phyloP scores from a whole-genome alignment of 2,113 vertebrate species.

The Platichthys flesus region DNA sequence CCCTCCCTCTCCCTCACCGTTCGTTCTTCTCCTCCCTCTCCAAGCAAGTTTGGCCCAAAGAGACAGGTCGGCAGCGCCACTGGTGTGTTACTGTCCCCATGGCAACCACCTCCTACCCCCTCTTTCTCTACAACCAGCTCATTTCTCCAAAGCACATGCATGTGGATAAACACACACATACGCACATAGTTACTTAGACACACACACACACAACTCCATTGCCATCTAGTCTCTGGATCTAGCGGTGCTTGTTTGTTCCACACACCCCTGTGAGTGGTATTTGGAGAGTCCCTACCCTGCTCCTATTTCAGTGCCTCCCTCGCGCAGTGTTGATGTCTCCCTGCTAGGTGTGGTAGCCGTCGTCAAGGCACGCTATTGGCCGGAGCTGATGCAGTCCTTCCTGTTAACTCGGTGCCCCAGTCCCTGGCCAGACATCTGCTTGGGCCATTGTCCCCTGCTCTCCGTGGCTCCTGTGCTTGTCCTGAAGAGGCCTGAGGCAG shows the following conservation, averaged over 20 bases:
- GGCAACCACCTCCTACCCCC: constrained; percentile 79
- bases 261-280: constrained; percentile 72
- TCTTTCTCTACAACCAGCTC: constrained; percentile 55
- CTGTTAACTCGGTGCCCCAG: constrained; percentile 44
- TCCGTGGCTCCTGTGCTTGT: constrained; percentile 36
- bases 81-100: constrained; percentile 88
- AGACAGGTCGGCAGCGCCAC: constrained; percentile 85
- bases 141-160: constrained; percentile 63
- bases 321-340: constrained; percentile 69
- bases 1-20: constrained; percentile 34
- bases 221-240: constrained; percentile 66
- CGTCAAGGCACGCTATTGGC: constrained; percentile 50
- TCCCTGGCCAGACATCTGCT: constrained; percentile 56
- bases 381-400: constrained; percentile 57
- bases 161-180: constrained; percentile 49
- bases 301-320: constrained; percentile 79
- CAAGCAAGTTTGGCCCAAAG: constrained; percentile 81
- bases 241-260: constrained; percentile 75
- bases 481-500: constrained; percentile 24
- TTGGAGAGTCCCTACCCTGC: constrained; percentile 76
- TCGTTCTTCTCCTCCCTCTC: constrained; percentile 60
- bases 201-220: constrained; percentile 37
- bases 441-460: constrained; percentile 8
- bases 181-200: constrained; percentile 2
- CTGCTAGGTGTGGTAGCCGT: constrained; percentile 68